Base-by-base conservation (phyloP, 2,113 vertebrate genomes). In the Indicator indicator region DNA sequence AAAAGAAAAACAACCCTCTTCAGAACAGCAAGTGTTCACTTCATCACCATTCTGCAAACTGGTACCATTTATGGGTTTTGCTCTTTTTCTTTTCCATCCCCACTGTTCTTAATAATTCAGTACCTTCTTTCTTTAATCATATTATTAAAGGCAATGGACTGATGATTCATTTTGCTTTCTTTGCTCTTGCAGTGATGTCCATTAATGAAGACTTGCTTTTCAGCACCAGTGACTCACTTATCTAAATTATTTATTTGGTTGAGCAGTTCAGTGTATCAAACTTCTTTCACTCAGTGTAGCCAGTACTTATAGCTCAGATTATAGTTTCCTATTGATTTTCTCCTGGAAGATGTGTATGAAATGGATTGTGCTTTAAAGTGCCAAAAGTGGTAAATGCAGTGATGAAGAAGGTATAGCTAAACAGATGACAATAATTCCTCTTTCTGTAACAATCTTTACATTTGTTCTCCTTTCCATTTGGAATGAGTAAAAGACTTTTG, bases 221-320 rank as follows among this genome's bases (percentile, higher is more conserved):
- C 93, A 90, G 76, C 12, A 0, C 88, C 93, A 88, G 55, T 95
- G 91, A 95, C 82, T 95, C 79, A 71, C 93, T 94, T 95, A 93
- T 8, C 93, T 97, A 94, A 95, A 97, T 97, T 94, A 96, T 96
- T 95, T 94, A 96, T 94, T 96, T 94, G 86, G 44, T 90, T 84
- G 90, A 96, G 86, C 59, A 94, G 80, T 79, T 88, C 92, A 95
- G 73, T 82, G 80, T 86, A 90, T 86, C 90, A 92, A 95, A 94
- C 80, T 93, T 95, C 48, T 86, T 80, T 88, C 93, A 80, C 62
- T 83, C 70, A 59, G 54, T 65, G 55, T 86, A 83, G 67, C 40
- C 78, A 81, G 88, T 95, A 75, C 86, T 86, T 90, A 63, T 55
- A 93, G 88, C 77, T 90, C 76, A 86, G 77, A 84, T 88, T 75